Evolutionary conservation across 2,113 vertebrate species (phyloP), one percentile per base, ranked within the genome.

Genomic region (Garra rufa): DNA sequence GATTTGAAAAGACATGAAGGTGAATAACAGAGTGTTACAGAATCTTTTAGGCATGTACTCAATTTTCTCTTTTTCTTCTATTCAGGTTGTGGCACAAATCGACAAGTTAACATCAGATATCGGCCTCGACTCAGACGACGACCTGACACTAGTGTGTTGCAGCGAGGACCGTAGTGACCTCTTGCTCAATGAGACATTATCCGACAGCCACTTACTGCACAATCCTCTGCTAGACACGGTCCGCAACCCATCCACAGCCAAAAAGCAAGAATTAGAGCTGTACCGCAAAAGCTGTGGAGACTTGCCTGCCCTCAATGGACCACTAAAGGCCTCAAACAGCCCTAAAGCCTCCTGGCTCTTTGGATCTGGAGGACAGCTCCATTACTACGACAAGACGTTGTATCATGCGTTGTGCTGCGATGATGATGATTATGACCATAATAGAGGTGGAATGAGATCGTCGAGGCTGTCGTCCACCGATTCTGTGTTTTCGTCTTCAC

Each of bases 381-480:
- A 94, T 0, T 95, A 95, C 90, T 95, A 95, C 5, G 96, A 96
- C 90, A 96, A 96, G 88, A 94, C 95, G 61, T 92, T 95, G 28
- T 95, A 96, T 84, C 96, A 96, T 0, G 95, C 96, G 0, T 85
- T 96, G 77, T 96, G 95, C 91, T 96, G 96, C 1, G 94, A 95
- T 0, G 92, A 92, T 67, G 91, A 93, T 11, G 89, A 91, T 48
- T 91, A 88, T 2, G 89, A 89, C 80, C 81, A 85, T 0, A 80
- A 90, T 70, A 79, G 71, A 73, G 79, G 46, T 71, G 74, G 77
- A 87, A 73, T 48, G 57, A 88, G 83, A 24, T 71, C 84, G 21
- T 87, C 90, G 19, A 85, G 83, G 65, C 84, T 88, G 44, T 88
- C 83, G 1, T 89, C 88, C 69, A 86, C 44, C 34, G 88, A 89